Conservation (phyloP, 2,888 invertebrate species). For the Drosophila antonietae region DNA sequence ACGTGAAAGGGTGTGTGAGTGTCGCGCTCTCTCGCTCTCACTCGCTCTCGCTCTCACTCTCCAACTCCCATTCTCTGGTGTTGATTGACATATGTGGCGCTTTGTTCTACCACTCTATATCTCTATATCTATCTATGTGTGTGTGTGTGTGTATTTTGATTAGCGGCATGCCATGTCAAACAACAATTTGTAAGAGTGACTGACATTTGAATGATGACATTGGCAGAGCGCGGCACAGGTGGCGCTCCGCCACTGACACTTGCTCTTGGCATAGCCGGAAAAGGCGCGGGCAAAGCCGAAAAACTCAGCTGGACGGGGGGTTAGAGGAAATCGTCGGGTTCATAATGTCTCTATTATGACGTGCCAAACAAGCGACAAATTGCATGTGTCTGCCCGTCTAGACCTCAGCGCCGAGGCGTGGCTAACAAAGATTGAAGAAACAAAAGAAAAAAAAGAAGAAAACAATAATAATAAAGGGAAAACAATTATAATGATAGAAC, state of each 20-base stretch:
- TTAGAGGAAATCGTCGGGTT: background rate
- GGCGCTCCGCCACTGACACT: slow-evolving; percentile 69
- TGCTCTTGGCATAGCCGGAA: slow-evolving; percentile 42
- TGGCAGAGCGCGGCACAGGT: slow-evolving; percentile 54
- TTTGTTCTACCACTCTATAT: slow-evolving; percentile 15
- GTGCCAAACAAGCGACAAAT: slow-evolving; percentile 77
- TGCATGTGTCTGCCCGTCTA: slow-evolving; percentile 57
- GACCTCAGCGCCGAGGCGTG: slow-evolving; percentile 24
- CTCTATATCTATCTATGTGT: background rate
- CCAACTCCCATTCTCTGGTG: slow-evolving; percentile 25
- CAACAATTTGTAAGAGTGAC: slow-evolving; percentile 75
- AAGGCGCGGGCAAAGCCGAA: slow-evolving; percentile 5
- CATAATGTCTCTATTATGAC: slow-evolving; percentile 74
- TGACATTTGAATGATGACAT: slow-evolving; percentile 80
- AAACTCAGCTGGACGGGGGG: background rate
- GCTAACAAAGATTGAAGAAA: slow-evolving; percentile 15
- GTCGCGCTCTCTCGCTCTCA: background rate
- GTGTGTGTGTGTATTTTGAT: slow-evolving; percentile 66
- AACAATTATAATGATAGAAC: slow-evolving; percentile 33
- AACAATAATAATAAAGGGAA: background rate
- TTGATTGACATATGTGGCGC: slow-evolving; percentile 52
- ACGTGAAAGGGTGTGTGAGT: slow-evolving; percentile 12
- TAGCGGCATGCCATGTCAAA: slow-evolving; percentile 81
- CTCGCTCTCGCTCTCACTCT: background rate
- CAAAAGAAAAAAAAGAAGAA: slow-evolving; percentile 15